These are phyloP conservation scores for Crotalus tigris DNA, from an alignment of 2,113 vertebrate genomes.

Conservation along the genomic window DNA sequence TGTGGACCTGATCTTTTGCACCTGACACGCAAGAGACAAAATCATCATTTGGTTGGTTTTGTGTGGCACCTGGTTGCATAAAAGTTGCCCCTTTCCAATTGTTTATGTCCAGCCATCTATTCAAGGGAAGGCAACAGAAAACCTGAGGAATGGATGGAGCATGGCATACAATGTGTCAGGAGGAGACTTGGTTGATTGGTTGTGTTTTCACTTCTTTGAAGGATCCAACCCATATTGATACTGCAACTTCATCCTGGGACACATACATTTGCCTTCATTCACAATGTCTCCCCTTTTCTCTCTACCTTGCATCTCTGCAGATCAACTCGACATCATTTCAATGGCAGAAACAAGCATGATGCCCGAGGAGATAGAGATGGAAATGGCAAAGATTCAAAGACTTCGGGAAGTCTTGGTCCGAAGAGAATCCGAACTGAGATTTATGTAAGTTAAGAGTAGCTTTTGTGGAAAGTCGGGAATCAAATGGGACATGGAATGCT, in stretches of 20 bases:
- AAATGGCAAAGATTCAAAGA: constrained; percentile 95
- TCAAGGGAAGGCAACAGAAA: neutral
- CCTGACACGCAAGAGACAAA: too few species aligned
- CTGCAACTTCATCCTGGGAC: neutral
- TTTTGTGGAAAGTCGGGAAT: constrained; percentile 13
- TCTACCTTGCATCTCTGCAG: constrained; percentile 66
- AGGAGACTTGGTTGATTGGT: neutral
- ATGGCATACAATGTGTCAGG: neutral
- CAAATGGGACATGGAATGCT: neutral
- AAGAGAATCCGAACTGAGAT: constrained; percentile 95
- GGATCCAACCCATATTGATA: neutral
- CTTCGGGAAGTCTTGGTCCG: constrained; percentile 95
- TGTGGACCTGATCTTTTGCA: too few species aligned
- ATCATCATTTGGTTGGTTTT: too few species aligned
- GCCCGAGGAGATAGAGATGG: constrained; percentile 94
- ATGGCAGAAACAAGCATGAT: constrained; percentile 96
- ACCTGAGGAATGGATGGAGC: neutral
- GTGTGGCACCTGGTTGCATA: too few species aligned
- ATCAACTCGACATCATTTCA: constrained; percentile 87
- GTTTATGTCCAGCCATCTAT: neutral
- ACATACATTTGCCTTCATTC: neutral
- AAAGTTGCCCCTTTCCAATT: too few species aligned
- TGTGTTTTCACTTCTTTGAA: constrained; percentile 24
- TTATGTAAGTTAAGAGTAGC: constrained; percentile 89
- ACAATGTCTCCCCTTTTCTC: constrained; percentile 13